Evolutionary conservation across 2,113 vertebrate genomes (phyloP).

Genomic region (Psammodynastes pulverulentus): DNA sequence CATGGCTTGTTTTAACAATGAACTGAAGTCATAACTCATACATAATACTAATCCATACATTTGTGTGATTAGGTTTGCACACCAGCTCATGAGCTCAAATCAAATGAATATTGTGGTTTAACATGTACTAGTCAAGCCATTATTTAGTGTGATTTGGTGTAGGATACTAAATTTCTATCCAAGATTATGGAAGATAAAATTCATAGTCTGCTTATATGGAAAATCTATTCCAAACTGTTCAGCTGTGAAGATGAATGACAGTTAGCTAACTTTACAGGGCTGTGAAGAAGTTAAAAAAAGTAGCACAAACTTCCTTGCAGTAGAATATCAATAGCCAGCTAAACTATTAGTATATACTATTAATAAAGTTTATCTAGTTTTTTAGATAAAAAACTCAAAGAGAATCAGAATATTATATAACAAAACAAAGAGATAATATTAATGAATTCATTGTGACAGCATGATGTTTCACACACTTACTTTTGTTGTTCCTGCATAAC

Average conservation of each 20-base stretch:
- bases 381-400: neutral
- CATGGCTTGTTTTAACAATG: neutral
- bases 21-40: neutral
- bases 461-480: conserved; percentile 63
- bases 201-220: neutral
- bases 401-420: neutral
- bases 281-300: neutral
- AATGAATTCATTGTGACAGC: neutral
- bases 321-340: neutral
- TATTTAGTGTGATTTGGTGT: neutral
- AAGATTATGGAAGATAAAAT: neutral
- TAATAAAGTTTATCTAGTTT: neutral
- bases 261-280: neutral
- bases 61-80: neutral
- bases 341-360: neutral
- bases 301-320: neutral
- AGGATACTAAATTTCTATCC: neutral
- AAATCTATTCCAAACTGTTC: neutral
- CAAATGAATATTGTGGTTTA: neutral
- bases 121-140: neutral
- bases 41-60: neutral
- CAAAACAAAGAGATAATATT: neutral
- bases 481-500: conserved; percentile 97
- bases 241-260: neutral
- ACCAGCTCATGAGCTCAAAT: neutral